Evolutionary conservation across 2,113 vertebrate genomes (phyloP), one percentile per base, ranked within the genome.

Genomic region (Marcusenius ussheri): DNA sequence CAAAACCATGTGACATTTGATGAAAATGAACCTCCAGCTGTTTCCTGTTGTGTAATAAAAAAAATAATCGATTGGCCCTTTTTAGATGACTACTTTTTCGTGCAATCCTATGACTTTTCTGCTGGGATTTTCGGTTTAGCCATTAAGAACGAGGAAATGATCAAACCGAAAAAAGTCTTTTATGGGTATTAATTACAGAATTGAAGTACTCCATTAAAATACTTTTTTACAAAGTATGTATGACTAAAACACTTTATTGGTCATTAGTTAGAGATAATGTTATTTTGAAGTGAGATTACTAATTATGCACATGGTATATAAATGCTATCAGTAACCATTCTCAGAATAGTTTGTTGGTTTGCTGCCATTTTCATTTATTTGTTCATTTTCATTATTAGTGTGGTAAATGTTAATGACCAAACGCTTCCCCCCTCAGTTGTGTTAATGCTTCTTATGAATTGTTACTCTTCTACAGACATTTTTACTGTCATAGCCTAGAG

Each of bases 261-360:
- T 84, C 19, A 46, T 46, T 84, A 47, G 46, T 24, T 24, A 42
- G 27, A 45, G 31, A 31, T 42, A 35, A 80, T 17, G 21, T 17
- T 46, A 83, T 83, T 83, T 83, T 45, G 19, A 83, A 83, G 45
- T 83, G 35, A 83, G 45, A 47, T 84, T 84, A 47, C 83, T 84
- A 84, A 84, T 45, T 45, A 46, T 84, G 24, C 83, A 84, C 17
- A 45, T n/a, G 13, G 45, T 84, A 24, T 84, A 84, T 84, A 47
- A 84, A 24, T 1, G 6, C 19, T 84, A 84, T 84, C 42, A 27
- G 42, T 84, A 45, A 13, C 62, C 74, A 17, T 42, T 80, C 74
- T 19, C 74, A 8, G 74, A 80, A 80, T 42, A 80, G 15, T 80
- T 39, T 42, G 74, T 39, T 80, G 35, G 31, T 80, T 70, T 70